Conservation (phyloP, 2,797 vertebrate genomes). For the Percopsis omiscomaycus region DNA sequence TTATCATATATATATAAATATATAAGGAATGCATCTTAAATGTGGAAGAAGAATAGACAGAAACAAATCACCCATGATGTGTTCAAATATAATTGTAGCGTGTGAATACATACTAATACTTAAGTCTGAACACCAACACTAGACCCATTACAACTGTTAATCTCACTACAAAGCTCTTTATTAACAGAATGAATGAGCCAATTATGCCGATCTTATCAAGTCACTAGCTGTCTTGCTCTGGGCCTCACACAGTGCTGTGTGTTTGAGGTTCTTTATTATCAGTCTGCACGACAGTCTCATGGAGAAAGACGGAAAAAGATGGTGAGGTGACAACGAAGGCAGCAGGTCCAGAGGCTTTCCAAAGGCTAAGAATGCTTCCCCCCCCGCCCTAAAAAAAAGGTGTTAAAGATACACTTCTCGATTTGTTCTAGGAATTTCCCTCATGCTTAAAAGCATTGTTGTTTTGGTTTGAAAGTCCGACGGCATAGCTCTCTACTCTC, state of each 20-base stretch:
- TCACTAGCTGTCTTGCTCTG: slow-evolving; percentile 45
- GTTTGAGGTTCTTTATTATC: slow-evolving; percentile 14
- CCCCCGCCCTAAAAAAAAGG: too few relatives aligned
- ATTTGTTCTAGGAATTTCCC: too few relatives aligned
- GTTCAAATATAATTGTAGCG: slow-evolving; percentile 4
- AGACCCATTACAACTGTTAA: slow-evolving; percentile 37
- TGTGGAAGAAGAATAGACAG: too few relatives aligned
- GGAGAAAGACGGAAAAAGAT: neutral
- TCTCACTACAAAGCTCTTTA: slow-evolving; percentile 50
- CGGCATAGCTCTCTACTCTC: too few relatives aligned
- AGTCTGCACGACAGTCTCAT: neutral
- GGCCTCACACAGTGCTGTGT: slow-evolving; percentile 21
- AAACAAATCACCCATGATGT: neutral
- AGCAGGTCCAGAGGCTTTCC: neutral
- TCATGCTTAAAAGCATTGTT: too few relatives aligned
- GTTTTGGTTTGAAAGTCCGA: too few relatives aligned
- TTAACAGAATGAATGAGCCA: slow-evolving; percentile 62
- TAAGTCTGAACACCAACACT: slow-evolving; percentile 5
- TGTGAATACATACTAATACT: neutral
- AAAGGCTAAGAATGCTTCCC: neutral
- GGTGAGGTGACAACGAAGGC: slow-evolving; percentile 12
- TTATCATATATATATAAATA: too few relatives aligned
- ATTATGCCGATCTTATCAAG: slow-evolving; percentile 64
- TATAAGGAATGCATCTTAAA: too few relatives aligned
- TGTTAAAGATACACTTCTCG: too few relatives aligned